Conservation (phyloP, 2,113 vertebrate species). For the Papio anubis region DNA sequence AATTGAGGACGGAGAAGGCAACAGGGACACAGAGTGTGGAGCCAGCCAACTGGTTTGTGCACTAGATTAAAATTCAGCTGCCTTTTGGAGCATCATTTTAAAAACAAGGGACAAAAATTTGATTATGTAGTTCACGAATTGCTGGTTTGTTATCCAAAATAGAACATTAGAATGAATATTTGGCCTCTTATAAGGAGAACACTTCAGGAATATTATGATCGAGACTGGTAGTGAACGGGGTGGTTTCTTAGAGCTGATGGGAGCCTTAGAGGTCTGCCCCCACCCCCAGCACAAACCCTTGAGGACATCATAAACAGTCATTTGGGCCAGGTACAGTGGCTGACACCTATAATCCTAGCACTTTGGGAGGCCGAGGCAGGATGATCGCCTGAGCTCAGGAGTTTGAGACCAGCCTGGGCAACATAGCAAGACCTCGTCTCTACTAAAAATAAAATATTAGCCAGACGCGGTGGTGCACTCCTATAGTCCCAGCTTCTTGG, state of each 20-base stretch:
- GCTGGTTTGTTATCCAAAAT: constrained; percentile 2
- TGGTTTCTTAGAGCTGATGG: not conserved
- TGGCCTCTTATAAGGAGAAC: not conserved
- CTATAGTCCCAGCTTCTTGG: not conserved
- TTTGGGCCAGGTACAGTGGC: not conserved
- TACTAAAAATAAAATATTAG: not conserved
- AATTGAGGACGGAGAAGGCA: constrained; percentile 62
- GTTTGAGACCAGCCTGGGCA: not conserved
- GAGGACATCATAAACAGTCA: not conserved
- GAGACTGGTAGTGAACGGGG: not conserved
- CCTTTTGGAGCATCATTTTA: constrained; percentile 44
- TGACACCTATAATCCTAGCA: not conserved
- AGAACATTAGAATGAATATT: not conserved
- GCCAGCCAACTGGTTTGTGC: constrained; percentile 30
- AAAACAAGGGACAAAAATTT: constrained; percentile 12
- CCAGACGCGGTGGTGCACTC: not conserved
- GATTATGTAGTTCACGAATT: not conserved
- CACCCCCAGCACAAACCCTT: accelerated
- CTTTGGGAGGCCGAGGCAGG: not conserved
- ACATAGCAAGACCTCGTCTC: not conserved
- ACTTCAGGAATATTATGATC: not conserved
- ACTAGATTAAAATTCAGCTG: constrained; percentile 43
- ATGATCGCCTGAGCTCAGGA: not conserved
- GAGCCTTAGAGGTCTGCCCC: not conserved
- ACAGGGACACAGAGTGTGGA: not conserved